Base-by-base conservation (phyloP, 2,113 vertebrate genomes). In the Ictalurus punctatus region DNA sequence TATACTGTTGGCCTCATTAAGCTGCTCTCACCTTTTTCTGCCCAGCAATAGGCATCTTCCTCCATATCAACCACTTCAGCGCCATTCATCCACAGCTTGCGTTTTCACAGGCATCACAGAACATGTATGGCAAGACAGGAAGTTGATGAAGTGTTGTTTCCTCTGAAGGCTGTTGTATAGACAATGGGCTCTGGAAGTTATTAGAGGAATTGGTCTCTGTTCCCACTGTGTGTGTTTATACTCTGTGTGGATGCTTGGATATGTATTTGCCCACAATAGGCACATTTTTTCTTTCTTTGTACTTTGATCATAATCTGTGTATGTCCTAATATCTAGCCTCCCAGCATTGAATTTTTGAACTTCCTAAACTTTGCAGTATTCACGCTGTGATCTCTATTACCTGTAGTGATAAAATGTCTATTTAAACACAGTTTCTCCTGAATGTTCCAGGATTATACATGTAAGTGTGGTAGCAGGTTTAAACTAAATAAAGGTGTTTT, bases 71-170 rank as follows among this genome's bases (percentile, higher is more conserved):
- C 56, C 44, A 59, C 58, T 82, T n/a, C 16, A 71, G 79, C 58
- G 48, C 56, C 37, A 86, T 83, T 89, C 84, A 87, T 84, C 76
- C 48, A 73, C 40, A 52, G 54, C 48, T 67, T 23, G 48, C 23
- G 0, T 17, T 61, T 89, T 84, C 40, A 87, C 84, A 86, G 63
- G 63, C 61, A 89, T 90, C 88, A 86, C 30, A 61, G 67, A 84
- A 48, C 86, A 63, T 83, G 67, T 71, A 44, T 88, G 82, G 67
- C 73, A 65, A 65, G 90, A 19, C 91, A 91, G 94, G 94, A 95
- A 94, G 81, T 90, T 76, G 83, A 94, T 67, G 23, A 88, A 90
- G 91, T 37, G 76, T 91, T 90, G 93, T 90, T 95, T 95, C 93
- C 93, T 93, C 87, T 87, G 90, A 90, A 87, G 65, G 52, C 73